Conservation (phyloP, 2,888 invertebrate species). For the Mellilla xanthometata region DNA sequence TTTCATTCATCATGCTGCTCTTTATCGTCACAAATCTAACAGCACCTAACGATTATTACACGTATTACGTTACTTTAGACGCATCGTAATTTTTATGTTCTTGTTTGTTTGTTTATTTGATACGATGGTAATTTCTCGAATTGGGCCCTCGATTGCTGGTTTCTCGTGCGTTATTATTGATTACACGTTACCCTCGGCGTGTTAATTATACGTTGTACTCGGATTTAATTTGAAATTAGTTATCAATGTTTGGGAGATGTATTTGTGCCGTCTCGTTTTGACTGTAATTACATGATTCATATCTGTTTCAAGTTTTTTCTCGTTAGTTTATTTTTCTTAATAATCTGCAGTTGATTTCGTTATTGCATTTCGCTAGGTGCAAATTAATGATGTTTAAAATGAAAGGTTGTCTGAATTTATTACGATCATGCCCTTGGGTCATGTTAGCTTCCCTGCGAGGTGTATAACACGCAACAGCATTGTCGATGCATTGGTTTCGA, state of each 20-base stretch:
- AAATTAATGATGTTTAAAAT: constrained; percentile 59
- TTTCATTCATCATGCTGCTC: constrained; percentile 73
- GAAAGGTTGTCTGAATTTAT: constrained; percentile 64
- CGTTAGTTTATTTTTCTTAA: constrained; percentile 4
- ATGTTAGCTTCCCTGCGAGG: constrained; percentile 66
- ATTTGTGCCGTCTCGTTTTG: constrained; percentile 28
- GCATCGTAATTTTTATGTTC: constrained; percentile 64
- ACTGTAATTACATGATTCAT: constrained; percentile 41
- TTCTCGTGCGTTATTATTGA: constrained; percentile 68
- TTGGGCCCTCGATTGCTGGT: constrained; percentile 56
- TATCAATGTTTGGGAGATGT: constrained; percentile 42
- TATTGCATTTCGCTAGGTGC: constrained; percentile 35
- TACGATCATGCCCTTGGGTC: constrained; percentile 63
- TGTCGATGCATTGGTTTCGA: constrained; percentile 48
- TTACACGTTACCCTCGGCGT: constrained; percentile 64
- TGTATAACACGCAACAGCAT: constrained; percentile 53
- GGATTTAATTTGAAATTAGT: constrained; percentile 61
- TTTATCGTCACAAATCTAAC: constrained; percentile 73
- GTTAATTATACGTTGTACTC: constrained; percentile 70
- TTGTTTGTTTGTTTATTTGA: constrained; percentile 71
- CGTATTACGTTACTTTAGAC: constrained; percentile 72
- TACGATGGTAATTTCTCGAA: constrained; percentile 60
- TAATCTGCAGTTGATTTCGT: constrained; percentile 9
- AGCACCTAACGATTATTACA: constrained; percentile 74
- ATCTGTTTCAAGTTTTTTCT: constrained; percentile 12